Evolutionary conservation across 2,797 vertebrate species (phyloP).

Genomic region (Neostethus bicornis): DNA sequence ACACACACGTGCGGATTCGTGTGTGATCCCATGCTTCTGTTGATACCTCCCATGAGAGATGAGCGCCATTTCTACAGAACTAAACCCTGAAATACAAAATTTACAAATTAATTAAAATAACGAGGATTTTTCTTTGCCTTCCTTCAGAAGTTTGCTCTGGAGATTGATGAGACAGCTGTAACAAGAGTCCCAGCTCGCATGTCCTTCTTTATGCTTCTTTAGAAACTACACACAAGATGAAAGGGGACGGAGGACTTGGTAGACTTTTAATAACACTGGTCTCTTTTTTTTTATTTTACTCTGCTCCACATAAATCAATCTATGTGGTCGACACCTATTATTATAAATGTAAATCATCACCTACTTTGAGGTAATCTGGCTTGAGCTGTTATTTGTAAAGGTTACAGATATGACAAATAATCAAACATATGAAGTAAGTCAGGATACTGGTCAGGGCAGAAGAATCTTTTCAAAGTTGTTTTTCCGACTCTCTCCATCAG

Average conservation of each 20-base stretch:
- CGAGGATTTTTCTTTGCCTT: slow-evolving; percentile 28
- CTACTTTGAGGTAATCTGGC: slow-evolving; percentile 19
- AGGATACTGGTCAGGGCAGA: slow-evolving; percentile 21
- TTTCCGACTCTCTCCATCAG: slow-evolving; percentile 76
- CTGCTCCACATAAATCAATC: slow-evolving; percentile 19
- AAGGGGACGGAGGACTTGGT: slow-evolving; percentile 23
- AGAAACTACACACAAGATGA: slow-evolving; percentile 49
- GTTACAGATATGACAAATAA: slow-evolving; percentile 8
- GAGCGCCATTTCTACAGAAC: slow-evolving; percentile 34
- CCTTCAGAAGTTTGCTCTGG: slow-evolving; percentile 56
- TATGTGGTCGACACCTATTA: slow-evolving; percentile 12
- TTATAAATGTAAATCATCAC: slow-evolving; percentile 3
- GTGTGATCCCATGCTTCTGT: slow-evolving; percentile 29
- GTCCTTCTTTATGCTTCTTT: slow-evolving; percentile 41
- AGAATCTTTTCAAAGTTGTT: slow-evolving; percentile 58
- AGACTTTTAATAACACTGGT: slow-evolving; percentile 50
- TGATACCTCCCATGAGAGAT: slow-evolving; percentile 36
- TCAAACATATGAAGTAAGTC: slow-evolving; percentile 4
- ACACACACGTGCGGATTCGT: slow-evolving; percentile 16
- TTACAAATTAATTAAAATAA: slow-evolving; percentile 67
- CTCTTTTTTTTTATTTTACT: slow-evolving; percentile 26
- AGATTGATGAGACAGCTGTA: slow-evolving; percentile 44
- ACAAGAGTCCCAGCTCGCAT: slow-evolving; percentile 49
- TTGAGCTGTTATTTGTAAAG: slow-evolving; percentile 6
- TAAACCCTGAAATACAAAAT: slow-evolving; percentile 50